Evolutionary conservation across 1,140 invertebrate genomes (phyloP), one percentile per base, ranked within the genome.

Genomic region (Anthonomus grandis): DNA sequence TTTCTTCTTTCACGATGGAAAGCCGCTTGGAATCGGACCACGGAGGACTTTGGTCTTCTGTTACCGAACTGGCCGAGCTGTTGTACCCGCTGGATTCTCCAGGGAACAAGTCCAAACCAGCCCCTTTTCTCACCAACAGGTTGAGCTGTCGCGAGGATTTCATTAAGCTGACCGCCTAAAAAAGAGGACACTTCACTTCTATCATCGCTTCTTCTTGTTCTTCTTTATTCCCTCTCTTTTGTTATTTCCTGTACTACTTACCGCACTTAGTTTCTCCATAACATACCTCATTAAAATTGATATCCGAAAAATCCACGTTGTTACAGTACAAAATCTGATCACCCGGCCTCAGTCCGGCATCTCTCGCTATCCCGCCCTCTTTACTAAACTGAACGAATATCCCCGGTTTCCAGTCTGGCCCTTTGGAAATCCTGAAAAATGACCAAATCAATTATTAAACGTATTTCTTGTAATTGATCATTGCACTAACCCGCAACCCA

Each of bases 251-350:
- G 5, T 38, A n/a, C 13, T 9, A 6, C 17, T 38, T 38, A 9
- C 10, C 10, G 5, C n/a, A n/a, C n/a, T n/a, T n/a, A n/a, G n/a
- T n/a, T n/a, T n/a, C n/a, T n/a, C n/a, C n/a, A n/a, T 22, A 25
- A 66, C 65, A 70, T 76, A 88, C 87, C 74, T 93, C 88, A 67
- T 83, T 86, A 74, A 93, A 92, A 22, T 84, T 79, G 48, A 91
- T 84, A 63, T 89, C 82, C 17, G 79, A 77, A 68, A 91, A 89
- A 63, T 84, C 82, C 24, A 85, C 79, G 62, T 90, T 91, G 70
- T 97, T 97, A 72, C 93, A 95, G 65, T 87, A 85, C 15, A 95
- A 72, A 39, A 97, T 93, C 70, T 96, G 91, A 74, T 97, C 94
- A 1, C 93, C 93, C 0, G 91, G 88, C 69, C 90, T 81, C 8